Percentiles rank a stretch among this genome's conserved stretches.
Conservation (phyloP, 2,888 invertebrate species). For the Muscina levida region DNA sequence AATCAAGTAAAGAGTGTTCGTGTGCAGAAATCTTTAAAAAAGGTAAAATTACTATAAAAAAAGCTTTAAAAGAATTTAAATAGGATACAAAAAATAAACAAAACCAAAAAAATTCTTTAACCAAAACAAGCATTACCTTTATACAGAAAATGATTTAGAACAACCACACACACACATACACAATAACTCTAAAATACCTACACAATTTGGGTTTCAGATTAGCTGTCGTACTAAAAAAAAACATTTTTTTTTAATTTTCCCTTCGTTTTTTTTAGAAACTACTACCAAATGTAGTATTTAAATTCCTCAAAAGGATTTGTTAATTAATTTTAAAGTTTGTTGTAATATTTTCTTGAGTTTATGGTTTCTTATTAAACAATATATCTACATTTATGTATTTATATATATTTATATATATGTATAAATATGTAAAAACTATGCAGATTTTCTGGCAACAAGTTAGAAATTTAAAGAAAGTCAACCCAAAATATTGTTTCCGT, state of each 20-base stretch:
- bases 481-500: too few species aligned
- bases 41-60: conserved; percentile 4
- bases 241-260: too few species aligned
- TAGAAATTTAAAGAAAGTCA: too few species aligned
- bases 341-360: conserved; percentile 1
- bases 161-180: neutral
- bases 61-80: conserved; percentile 62
- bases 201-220: conserved; percentile 56
- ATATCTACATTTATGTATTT: too few species aligned
- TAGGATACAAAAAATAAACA: neutral
- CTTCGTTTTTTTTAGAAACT: too few species aligned
- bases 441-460: too few species aligned
- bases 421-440: too few species aligned
- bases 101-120: conserved; percentile 31
- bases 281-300: too few species aligned
- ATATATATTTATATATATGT: too few species aligned
- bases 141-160: conserved; percentile 27
- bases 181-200: conserved; percentile 18
- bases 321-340: too few species aligned
- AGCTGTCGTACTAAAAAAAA: neutral
- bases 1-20: conserved; percentile 51
- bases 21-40: conserved; percentile 40
- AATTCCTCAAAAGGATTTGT: too few species aligned
- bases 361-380: conserved; percentile 1
- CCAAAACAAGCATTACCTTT: conserved; percentile 51